These are phyloP conservation scores for Lottia gigantea DNA, from an alignment of 2,888 invertebrate species.

Conservation along the genomic window DNA sequence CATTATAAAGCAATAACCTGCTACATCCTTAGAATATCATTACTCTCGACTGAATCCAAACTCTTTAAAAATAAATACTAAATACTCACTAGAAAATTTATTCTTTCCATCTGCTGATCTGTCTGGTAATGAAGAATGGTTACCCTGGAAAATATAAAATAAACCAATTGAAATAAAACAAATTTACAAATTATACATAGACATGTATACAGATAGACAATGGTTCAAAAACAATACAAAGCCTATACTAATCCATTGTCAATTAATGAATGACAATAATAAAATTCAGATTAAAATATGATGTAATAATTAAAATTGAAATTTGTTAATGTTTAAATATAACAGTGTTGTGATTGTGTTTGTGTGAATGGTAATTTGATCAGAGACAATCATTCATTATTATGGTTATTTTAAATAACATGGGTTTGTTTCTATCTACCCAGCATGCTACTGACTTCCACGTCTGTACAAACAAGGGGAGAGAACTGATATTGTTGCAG, in stretches of 20 bases:
- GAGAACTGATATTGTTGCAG: constrained; percentile 19
- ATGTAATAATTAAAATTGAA: not conserved
- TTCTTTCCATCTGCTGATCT: constrained; percentile 20
- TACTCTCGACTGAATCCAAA: too few species aligned
- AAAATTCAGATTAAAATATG: too few species aligned
- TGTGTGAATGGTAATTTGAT: not conserved
- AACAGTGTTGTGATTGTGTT: not conserved
- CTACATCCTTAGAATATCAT: too few species aligned
- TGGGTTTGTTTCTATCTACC: not conserved
- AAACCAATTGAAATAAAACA: not conserved
- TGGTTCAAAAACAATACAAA: too few species aligned
- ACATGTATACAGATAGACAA: too few species aligned
- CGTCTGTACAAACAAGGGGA: constrained; percentile 22
- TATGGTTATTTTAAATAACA: not conserved
- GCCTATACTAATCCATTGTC: too few species aligned
- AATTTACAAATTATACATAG: not conserved
- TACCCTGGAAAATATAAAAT: constrained; percentile 24
- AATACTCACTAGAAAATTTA: constrained; percentile 13
- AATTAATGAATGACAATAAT: not conserved
- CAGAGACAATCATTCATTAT: not conserved
- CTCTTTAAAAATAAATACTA: too few species aligned
- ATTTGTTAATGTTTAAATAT: not conserved
- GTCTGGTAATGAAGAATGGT: constrained; percentile 27
- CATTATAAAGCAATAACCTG: too few species aligned
- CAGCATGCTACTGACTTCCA: too few species aligned